phyloP scores from a whole-genome alignment of 2,113 vertebrate genomes.

The Reinhardtius hippoglossoides region DNA sequence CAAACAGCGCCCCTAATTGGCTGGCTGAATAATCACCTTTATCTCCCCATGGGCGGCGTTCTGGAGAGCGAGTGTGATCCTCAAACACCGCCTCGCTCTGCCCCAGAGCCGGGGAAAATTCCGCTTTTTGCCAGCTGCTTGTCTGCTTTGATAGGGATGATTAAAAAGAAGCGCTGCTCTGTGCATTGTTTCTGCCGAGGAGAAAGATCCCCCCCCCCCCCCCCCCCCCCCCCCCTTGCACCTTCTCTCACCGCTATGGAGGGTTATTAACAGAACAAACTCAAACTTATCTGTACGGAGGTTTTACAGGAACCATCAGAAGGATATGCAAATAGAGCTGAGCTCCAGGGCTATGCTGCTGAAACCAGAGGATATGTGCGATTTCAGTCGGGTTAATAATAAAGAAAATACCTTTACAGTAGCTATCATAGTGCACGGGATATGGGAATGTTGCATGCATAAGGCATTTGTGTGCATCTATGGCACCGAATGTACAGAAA shows the following conservation, averaged over 20 bases:
- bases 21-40: conserved; percentile 77
- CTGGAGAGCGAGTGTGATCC: conserved; percentile 56
- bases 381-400: not conserved
- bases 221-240: conserved; percentile 15
- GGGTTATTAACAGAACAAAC: conserved; percentile 66
- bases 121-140: conserved; percentile 66
- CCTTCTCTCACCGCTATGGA: conserved; percentile 13
- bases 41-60: conserved; percentile 58
- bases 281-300: conserved; percentile 38
- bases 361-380: not conserved
- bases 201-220: conserved; percentile 34
- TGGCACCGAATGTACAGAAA: not conserved
- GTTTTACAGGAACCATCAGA: conserved; percentile 48
- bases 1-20: conserved; percentile 75
- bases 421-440: not conserved
- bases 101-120: conserved; percentile 66
- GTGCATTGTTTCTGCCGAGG: conserved; percentile 62
- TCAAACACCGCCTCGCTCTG: conserved; percentile 60
- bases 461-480: not conserved
- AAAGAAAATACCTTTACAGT: not conserved
- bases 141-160: conserved; percentile 82
- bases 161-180: conserved; percentile 75
- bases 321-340: conserved; percentile 26
- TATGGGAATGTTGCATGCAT: not conserved
- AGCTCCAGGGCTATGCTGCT: not conserved